Evolutionary conservation across 2,888 invertebrate genomes (phyloP).

Genomic region (Schizotus pectinicornis): DNA sequence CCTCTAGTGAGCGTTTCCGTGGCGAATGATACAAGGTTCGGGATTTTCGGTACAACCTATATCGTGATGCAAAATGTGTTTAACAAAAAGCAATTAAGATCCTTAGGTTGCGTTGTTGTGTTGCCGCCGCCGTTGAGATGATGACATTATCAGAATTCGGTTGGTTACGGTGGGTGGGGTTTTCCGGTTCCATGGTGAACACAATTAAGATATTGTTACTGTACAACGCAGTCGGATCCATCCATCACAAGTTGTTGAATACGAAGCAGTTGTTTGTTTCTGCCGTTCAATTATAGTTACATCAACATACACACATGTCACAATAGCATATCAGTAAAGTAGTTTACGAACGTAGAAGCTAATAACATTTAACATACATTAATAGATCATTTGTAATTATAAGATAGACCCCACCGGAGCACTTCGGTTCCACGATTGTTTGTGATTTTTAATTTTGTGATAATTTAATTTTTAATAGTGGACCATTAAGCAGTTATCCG

Average conservation of each 20-base stretch:
- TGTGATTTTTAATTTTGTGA: slow-evolving; percentile 28
- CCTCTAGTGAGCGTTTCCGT: too few relatives aligned
- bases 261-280: slow-evolving; percentile 19
- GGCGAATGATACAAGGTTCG: too few relatives aligned
- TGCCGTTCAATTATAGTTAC: slow-evolving; percentile 12
- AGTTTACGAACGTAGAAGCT: slow-evolving; percentile 14
- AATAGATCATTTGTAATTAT: slow-evolving; percentile 7
- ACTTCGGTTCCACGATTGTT: slow-evolving; percentile 16
- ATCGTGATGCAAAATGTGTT: too few relatives aligned
- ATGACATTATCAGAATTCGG: too few relatives aligned
- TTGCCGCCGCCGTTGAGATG: too few relatives aligned
- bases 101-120: too few relatives aligned
- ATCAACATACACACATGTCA: slow-evolving; percentile 46
- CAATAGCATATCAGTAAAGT: slow-evolving; percentile 54
- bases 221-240: slow-evolving; percentile 41
- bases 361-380: slow-evolving; percentile 2
- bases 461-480: slow-evolving; percentile 37
- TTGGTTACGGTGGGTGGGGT: too few relatives aligned
- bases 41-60: too few relatives aligned
- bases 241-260: slow-evolving; percentile 27
- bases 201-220: slow-evolving; percentile 10
- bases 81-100: too few relatives aligned
- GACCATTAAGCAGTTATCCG: slow-evolving; percentile 41
- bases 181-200: too few relatives aligned
- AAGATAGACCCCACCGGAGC: slow-evolving; percentile 16